Evolutionary conservation across 2,113 vertebrate genomes (phyloP).

Genomic region (Xiphophorus couchianus): DNA sequence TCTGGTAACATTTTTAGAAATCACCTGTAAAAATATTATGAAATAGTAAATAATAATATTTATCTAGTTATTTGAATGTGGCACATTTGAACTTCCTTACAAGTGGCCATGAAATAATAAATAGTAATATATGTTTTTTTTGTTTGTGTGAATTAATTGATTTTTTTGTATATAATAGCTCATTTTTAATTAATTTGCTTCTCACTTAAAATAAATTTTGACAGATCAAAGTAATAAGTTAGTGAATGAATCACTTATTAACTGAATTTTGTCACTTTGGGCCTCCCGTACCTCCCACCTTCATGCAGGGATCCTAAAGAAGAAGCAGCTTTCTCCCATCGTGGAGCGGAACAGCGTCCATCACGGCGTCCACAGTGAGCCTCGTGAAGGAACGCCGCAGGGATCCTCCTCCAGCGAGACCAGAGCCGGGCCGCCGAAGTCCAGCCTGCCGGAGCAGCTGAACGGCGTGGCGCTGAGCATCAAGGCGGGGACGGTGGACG

Average conservation of each 20-base stretch:
- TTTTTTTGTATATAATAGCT: neutral
- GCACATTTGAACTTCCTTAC: too few species aligned
- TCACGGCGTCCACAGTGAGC: slow-evolving; percentile 77
- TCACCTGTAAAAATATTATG: too few species aligned
- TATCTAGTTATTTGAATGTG: too few species aligned
- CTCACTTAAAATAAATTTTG: neutral
- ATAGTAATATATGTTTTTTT: too few species aligned
- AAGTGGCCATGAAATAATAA: too few species aligned
- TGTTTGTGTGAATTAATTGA: too few species aligned
- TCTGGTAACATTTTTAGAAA: too few species aligned
- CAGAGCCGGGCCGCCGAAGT: slow-evolving; percentile 62
- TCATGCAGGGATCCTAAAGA: slow-evolving; percentile 88
- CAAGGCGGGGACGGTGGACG: slow-evolving; percentile 86
- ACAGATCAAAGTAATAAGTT: neutral
- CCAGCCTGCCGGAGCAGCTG: slow-evolving; percentile 80
- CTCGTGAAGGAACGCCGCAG: slow-evolving; percentile 64
- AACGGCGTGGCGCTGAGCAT: slow-evolving; percentile 88
- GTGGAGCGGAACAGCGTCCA: slow-evolving; percentile 86
- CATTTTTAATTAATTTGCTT: neutral
- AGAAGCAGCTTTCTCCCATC: slow-evolving; percentile 86
- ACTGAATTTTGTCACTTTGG: neutral
- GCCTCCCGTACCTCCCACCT: neutral
- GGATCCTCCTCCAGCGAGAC: slow-evolving; percentile 83
- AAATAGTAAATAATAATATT: too few species aligned
- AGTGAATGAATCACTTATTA: too few species aligned